Evolutionary conservation across 2,797 vertebrate species (phyloP), one percentile per base, ranked within the genome.

Genomic region (Danio kyathit): DNA sequence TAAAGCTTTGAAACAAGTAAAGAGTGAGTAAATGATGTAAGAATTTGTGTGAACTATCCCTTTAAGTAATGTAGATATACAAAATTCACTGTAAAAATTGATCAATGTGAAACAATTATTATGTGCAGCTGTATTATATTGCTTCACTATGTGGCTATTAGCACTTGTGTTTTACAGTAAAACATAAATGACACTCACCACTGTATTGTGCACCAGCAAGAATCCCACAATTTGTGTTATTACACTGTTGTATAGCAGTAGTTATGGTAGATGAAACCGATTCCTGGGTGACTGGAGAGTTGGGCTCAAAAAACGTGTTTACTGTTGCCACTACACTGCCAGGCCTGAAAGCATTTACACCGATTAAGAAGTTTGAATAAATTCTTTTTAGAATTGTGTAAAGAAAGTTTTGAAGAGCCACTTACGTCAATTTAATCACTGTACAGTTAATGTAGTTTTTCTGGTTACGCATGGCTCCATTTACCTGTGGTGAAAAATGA

Each of bases 281-380:
- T 0, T 29, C 1, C 21, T 89, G 61, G 19, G 86, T 92, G 61
- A 10, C 12, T 0, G 0, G 1, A 17, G 88, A 89, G 16, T 66
- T 48, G 6, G 5, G 1, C 0, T 85, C 3, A 84, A 90, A 95
- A 67, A 94, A 76, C 60, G 92, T 95, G 79, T 93, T 91, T 10
- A 95, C 90, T 5, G 81, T 78, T 8, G 94, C 93, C 46, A 51
- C 8, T 19, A 95, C 88, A 83, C 94, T 95, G 82, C 94, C 94
- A 10, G 5, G 2, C 59, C 94, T 95, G 70, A 12, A 76, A 57
- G 71, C 14, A 75, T 71, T 81, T 49, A 83, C 17, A 29, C 8
- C 59, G 2, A 43, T 61, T 44, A 13, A 54, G 9, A 57, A 77
- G 63, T 57, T 38, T 41, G 4, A 63, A 41, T 41, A 5, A 51